Percentiles rank a stretch among this genome's conserved stretches.
phyloP scores from a whole-genome alignment of 2,113 vertebrate genomes.

The Arothron firmamentum region DNA sequence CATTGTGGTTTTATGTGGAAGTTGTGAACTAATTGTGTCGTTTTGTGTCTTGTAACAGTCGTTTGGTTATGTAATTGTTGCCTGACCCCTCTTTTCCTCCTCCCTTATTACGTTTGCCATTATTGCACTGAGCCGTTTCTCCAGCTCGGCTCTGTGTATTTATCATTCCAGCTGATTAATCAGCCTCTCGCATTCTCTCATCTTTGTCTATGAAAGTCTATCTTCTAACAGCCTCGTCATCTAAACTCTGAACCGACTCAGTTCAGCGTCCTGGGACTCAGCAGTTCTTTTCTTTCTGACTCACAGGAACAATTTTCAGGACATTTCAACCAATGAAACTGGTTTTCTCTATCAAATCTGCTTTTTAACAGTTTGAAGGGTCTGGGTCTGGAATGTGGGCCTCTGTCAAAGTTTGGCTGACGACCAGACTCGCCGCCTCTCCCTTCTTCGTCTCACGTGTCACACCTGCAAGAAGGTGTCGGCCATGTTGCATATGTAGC shows the following conservation, averaged over 20 bases:
- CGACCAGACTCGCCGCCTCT: no score
- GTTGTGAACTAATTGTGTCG: no score
- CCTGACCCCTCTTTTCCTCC: not conserved
- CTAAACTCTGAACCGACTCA: constrained; percentile 1
- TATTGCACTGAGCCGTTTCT: constrained; percentile 9
- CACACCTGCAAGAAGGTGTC: no score
- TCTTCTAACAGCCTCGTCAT: constrained; percentile 1
- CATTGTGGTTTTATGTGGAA: constrained; percentile 1
- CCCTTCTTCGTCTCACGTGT: no score
- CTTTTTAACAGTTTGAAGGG: no score
- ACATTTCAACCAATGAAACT: no score
- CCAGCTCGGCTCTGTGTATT: constrained; percentile 2
- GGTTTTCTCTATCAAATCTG: no score
- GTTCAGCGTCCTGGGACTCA: not conserved
- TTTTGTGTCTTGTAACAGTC: no score
- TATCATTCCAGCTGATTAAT: constrained; percentile 3
- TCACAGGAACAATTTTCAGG: no score
- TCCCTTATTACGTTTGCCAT: not conserved
- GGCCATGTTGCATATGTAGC: not conserved
- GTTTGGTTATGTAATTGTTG: not conserved
- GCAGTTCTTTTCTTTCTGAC: not conserved
- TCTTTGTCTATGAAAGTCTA: constrained; percentile 27
- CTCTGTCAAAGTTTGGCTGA: no score
- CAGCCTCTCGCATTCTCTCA: constrained; percentile 10
- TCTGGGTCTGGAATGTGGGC: no score